A percentile compares a stretch with the other conserved stretches of the same genome.
Conservation (phyloP, 1,140 invertebrate genomes). For the Drosophila lini region DNA sequence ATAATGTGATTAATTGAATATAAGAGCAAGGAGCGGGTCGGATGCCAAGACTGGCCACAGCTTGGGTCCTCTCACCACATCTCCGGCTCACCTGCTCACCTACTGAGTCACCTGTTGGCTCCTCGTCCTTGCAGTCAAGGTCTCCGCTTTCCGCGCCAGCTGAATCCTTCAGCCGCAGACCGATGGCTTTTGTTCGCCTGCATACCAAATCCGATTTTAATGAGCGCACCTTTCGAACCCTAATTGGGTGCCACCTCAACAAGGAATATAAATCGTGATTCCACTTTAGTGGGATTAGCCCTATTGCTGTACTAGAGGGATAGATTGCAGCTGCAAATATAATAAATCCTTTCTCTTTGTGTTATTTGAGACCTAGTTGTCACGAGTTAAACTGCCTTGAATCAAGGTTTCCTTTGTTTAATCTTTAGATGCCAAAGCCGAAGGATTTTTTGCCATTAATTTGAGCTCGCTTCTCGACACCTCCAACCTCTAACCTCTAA, state of each 20-base stretch:
- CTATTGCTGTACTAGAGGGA: background rate
- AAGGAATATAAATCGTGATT: background rate
- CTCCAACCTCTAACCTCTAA: constrained; percentile 8
- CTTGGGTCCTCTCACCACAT: constrained; percentile 1
- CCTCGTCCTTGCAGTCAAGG: constrained; percentile 17
- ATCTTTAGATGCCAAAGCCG: background rate
- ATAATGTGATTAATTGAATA: constrained; percentile 65
- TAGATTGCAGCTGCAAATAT: background rate
- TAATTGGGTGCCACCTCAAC: constrained; percentile 25
- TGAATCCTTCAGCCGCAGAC: constrained; percentile 14
- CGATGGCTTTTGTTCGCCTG: constrained; percentile 22
- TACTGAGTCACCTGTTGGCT: background rate
- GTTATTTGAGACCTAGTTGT: background rate
- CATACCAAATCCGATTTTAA: constrained; percentile 44
- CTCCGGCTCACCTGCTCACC: background rate
- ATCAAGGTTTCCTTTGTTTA: no score
- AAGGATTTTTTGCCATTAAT: background rate
- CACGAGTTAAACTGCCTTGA: background rate
- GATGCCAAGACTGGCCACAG: constrained; percentile 14
- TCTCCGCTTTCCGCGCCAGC: constrained; percentile 2
- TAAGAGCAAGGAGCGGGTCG: constrained; percentile 1
- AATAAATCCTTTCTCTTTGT: background rate
- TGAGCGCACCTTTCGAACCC: constrained; percentile 21
- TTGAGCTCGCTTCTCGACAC: constrained; percentile 1
- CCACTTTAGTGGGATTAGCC: background rate